These are phyloP conservation scores for Microcaecilia unicolor DNA, from an alignment of 2,797 vertebrate genomes.

Conservation along the genomic window DNA sequence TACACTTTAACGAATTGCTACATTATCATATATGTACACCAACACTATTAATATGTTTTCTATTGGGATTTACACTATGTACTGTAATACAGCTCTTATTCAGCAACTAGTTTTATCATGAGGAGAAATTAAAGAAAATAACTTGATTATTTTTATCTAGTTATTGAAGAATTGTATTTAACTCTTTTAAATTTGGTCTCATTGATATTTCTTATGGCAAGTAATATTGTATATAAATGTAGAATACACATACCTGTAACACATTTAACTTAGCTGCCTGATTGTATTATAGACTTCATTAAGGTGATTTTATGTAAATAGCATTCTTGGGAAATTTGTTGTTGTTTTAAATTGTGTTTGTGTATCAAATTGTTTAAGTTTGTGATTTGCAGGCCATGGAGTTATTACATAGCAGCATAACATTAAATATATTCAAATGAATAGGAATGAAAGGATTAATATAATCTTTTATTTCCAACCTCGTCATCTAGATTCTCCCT, in stretches of 20 bases:
- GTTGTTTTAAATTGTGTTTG: slow-evolving; percentile 52
- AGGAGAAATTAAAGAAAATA: neutral
- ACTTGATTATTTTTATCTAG: slow-evolving; percentile 42
- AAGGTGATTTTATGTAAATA: slow-evolving; percentile 41
- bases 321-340: slow-evolving; percentile 32
- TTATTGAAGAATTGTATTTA: slow-evolving; percentile 25
- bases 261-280: slow-evolving; percentile 8
- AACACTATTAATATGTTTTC: slow-evolving; percentile 13
- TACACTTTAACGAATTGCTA: no score
- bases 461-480: no score
- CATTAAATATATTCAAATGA: no score
- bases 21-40: slow-evolving; percentile 9
- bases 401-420: no score
- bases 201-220: slow-evolving; percentile 42
- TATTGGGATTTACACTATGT: slow-evolving; percentile 21
- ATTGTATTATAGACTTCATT: slow-evolving; percentile 4
- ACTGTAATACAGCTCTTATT: no score
- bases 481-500: no score
- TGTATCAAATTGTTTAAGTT: slow-evolving; percentile 38
- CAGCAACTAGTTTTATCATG: neutral
- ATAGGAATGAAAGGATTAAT: no score
- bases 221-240: slow-evolving; percentile 20
- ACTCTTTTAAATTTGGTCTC: slow-evolving; percentile 42
- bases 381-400: neutral
- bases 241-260: slow-evolving; percentile 9